Evolutionary conservation across 1,140 invertebrate species (phyloP).

Genomic region (Drosophila paulistorum): DNA sequence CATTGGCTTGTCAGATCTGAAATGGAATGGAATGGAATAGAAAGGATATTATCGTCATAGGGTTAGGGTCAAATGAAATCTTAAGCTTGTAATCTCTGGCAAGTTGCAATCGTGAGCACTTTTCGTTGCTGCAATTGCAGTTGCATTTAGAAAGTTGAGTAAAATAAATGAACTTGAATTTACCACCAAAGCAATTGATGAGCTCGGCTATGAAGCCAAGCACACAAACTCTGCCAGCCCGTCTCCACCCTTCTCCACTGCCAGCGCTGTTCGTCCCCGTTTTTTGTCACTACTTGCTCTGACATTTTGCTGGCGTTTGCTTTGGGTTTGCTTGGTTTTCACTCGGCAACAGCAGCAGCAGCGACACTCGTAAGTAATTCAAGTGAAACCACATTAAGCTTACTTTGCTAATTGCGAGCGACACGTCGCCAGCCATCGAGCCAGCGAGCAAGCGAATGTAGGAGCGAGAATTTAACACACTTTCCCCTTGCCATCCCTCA

Average conservation of each 20-base stretch:
- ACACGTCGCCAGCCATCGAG: slow-evolving; percentile 65
- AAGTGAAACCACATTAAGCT: slow-evolving; percentile 82
- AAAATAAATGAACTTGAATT: slow-evolving; percentile 74
- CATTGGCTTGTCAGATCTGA: not conserved
- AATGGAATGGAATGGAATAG: not conserved
- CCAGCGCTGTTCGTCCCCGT: not conserved
- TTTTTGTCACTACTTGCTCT: slow-evolving; percentile 18
- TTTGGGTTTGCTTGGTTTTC: slow-evolving; percentile 7
- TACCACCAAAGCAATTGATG: slow-evolving; percentile 63
- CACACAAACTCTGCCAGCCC: not conserved
- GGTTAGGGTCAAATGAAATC: not conserved
- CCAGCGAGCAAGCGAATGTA: slow-evolving; percentile 23
- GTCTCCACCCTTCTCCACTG: not conserved
- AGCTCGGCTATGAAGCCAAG: slow-evolving; percentile 11
- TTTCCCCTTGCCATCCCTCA: not conserved
- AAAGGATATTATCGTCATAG: not conserved
- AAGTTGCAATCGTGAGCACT: slow-evolving; percentile 38
- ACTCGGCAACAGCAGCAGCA: slow-evolving; percentile 7
- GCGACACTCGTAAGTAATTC: slow-evolving; percentile 79
- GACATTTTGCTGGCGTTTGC: slow-evolving; percentile 10
- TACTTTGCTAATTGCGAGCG: slow-evolving; percentile 82
- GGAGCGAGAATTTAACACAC: slow-evolving; percentile 38
- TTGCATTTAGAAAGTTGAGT: slow-evolving; percentile 60
- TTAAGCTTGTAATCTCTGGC: slow-evolving; percentile 13
- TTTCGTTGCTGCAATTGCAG: slow-evolving; percentile 33